Evolutionary conservation across 1,140 invertebrate species (phyloP).

Genomic region (Phymorhynchus buccinoides): DNA sequence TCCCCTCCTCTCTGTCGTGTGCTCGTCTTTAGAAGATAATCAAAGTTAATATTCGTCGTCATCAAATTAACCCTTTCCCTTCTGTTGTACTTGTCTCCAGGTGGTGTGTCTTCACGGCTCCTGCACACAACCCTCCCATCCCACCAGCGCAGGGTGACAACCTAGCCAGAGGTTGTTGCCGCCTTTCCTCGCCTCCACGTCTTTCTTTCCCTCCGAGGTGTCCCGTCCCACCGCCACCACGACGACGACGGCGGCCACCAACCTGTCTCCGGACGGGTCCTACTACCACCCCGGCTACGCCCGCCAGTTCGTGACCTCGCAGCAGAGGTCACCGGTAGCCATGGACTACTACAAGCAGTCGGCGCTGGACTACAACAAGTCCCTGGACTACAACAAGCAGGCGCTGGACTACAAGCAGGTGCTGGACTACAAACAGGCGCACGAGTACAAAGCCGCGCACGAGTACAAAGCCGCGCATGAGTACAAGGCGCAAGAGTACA

Average conservation of each 20-base stretch:
- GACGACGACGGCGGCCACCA: slow-evolving; percentile 31
- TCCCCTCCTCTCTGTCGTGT: too few relatives aligned
- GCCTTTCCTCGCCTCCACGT: not conserved
- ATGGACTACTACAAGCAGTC: slow-evolving; percentile 27
- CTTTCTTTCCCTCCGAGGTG: not conserved
- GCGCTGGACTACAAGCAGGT: not conserved
- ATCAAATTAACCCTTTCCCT: too few relatives aligned
- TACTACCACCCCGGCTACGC: slow-evolving; percentile 33
- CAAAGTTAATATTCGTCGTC: too few relatives aligned
- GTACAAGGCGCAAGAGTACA: not conserved
- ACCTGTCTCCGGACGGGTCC: slow-evolving; percentile 40
- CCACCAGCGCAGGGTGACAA: not conserved
- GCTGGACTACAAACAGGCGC: slow-evolving; percentile 8
- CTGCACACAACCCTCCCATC: not conserved
- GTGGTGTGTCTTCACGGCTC: too few relatives aligned
- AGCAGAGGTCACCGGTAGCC: not conserved
- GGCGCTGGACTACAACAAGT: slow-evolving; percentile 11
- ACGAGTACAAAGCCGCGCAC: slow-evolving; percentile 8
- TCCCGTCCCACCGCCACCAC: slow-evolving; percentile 3
- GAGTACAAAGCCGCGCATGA: slow-evolving; percentile 15
- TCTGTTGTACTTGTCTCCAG: too few relatives aligned
- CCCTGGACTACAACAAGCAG: slow-evolving; percentile 26
- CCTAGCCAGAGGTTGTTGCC: not conserved
- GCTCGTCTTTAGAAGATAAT: too few relatives aligned
- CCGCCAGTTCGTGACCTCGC: slow-evolving; percentile 8